Percentiles rank a stretch among this genome's conserved stretches.
Evolutionary conservation across 2,888 invertebrate species (phyloP).

Genomic region (Magallana nippona): DNA sequence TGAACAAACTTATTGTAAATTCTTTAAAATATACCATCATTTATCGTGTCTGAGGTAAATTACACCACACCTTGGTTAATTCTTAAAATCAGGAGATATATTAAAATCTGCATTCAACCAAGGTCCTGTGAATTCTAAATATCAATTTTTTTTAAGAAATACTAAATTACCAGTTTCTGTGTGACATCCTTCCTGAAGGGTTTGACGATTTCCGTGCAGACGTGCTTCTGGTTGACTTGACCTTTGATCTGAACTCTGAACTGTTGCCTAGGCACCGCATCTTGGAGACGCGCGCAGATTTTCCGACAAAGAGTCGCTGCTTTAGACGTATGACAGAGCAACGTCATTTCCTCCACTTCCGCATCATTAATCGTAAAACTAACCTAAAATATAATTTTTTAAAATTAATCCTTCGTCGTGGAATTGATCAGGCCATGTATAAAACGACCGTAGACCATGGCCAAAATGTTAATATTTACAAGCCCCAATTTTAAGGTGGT

Average conservation of each 20-base stretch:
- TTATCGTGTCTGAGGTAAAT: too few species aligned
- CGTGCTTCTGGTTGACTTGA: conserved; percentile 87
- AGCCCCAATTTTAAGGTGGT: too few species aligned
- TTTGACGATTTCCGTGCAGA: conserved; percentile 92
- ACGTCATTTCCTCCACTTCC: conserved; percentile 90
- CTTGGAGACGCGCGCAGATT: conserved; percentile 88
- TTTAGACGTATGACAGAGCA: conserved; percentile 88
- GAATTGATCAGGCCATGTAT: too few species aligned
- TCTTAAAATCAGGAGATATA: too few species aligned
- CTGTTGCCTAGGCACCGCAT: conserved; percentile 93
- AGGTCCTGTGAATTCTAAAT: too few species aligned
- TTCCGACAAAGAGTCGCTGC: conserved; percentile 64
- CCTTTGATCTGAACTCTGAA: conserved; percentile 92
- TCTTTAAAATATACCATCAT: too few species aligned
- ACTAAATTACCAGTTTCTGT: conserved; percentile 88
- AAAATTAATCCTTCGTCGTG: conserved; percentile 87
- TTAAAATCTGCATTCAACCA: too few species aligned
- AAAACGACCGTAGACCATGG: too few species aligned
- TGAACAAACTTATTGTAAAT: too few species aligned
- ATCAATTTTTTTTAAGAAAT: too few species aligned
- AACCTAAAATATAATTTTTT: conserved; percentile 88
- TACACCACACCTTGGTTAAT: too few species aligned
- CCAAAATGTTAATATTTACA: too few species aligned
- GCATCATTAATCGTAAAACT: conserved; percentile 89
- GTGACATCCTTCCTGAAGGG: conserved; percentile 95